Conservation (phyloP, 2,797 vertebrate genomes). For the Takifugu rubripes region DNA sequence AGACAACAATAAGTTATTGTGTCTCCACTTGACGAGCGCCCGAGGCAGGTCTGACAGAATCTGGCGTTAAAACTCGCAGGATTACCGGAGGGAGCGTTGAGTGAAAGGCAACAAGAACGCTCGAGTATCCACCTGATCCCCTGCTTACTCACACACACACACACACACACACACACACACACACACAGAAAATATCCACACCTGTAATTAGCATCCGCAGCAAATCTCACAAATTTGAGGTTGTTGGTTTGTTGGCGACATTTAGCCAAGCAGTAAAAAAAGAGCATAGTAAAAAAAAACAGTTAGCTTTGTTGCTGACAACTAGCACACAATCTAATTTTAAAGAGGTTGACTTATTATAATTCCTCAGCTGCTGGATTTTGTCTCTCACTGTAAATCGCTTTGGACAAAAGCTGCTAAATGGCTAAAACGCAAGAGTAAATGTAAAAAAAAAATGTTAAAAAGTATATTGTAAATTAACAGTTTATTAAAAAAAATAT, state of each 20-base stretch:
- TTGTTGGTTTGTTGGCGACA: background rate
- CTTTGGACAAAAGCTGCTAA: no score
- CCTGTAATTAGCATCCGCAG: slow-evolving; percentile 61
- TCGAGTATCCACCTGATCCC: slow-evolving; percentile 55
- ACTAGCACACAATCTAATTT: no score
- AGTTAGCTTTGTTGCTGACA: no score
- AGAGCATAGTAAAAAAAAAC: no score
- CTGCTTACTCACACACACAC: slow-evolving; percentile 9
- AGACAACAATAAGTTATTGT: slow-evolving; percentile 4
- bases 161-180: slow-evolving; percentile 11
- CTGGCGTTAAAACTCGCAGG: slow-evolving; percentile 27
- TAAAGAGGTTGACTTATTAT: no score
- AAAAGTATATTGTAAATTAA: no score
- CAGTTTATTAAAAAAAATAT: no score
- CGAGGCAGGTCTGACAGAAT: slow-evolving; percentile 23
- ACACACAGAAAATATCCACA: slow-evolving; percentile 52
- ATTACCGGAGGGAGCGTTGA: slow-evolving; percentile 40
- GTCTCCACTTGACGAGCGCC: slow-evolving; percentile 3
- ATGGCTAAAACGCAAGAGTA: no score
- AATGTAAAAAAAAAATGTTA: no score
- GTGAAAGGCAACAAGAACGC: slow-evolving; percentile 57
- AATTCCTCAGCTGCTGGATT: no score
- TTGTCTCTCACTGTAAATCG: no score
- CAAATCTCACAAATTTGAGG: background rate
- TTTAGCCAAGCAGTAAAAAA: no score